Conservation (phyloP, 2,797 vertebrate genomes). For the Halcyon chelicuti region DNA sequence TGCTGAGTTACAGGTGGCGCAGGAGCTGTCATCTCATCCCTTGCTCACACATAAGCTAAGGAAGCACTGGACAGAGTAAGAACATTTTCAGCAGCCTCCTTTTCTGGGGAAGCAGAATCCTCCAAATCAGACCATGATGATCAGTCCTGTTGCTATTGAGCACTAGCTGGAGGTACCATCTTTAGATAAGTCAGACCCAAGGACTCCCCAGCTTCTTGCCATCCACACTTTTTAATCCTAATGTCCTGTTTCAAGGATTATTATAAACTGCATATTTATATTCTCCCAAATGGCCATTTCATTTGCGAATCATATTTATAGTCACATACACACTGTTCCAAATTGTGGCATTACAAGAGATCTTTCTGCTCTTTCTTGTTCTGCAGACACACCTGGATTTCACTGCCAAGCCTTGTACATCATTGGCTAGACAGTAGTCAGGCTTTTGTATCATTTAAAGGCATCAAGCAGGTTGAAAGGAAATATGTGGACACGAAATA, state of each 20-base stretch:
- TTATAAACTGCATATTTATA: background rate
- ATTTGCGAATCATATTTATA: background rate
- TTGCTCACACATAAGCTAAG: background rate
- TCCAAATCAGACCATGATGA: background rate
- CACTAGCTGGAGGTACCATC: background rate
- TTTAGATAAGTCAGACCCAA: background rate
- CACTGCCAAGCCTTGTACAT: background rate
- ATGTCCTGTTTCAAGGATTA: background rate
- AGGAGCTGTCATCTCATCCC: background rate
- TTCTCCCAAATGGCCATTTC: background rate
- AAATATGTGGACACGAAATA: background rate
- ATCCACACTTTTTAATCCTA: background rate
- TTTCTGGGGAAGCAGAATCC: background rate
- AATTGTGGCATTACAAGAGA: background rate
- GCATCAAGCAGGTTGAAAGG: background rate
- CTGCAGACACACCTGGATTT: background rate
- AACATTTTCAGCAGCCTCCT: background rate
- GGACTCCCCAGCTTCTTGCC: background rate
- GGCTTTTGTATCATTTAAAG: background rate
- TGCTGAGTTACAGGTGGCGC: background rate
- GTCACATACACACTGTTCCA: background rate
- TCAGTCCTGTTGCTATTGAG: background rate
- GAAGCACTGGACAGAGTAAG: background rate
- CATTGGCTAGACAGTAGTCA: background rate
- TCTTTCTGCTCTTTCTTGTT: background rate